phyloP scores from a whole-genome alignment of 2,888 invertebrate species.

The Pegoplata infirma region DNA sequence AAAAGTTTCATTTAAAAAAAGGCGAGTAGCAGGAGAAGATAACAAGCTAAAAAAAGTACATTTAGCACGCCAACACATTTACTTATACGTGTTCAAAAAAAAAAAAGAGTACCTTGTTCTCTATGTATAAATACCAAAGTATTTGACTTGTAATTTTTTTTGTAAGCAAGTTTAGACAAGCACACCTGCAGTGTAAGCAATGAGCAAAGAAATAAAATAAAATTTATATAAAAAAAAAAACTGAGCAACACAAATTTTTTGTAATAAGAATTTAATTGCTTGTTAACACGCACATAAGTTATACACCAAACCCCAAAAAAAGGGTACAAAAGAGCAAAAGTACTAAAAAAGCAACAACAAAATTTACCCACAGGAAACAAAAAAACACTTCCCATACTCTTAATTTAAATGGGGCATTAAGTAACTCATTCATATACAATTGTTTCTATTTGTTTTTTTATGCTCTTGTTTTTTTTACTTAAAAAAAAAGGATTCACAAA shows the following conservation, averaged over 20 bases:
- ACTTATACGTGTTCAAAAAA: not conserved
- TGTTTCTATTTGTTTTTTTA: conserved; percentile 31
- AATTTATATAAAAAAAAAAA: conserved; percentile 7
- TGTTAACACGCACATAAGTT: conserved; percentile 66
- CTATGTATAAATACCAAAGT: conserved; percentile 34
- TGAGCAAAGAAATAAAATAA: conserved; percentile 27
- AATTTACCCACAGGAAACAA: conserved; percentile 29
- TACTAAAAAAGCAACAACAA: too few species aligned
- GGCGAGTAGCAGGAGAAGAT: not conserved
- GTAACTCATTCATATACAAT: conserved; percentile 47
- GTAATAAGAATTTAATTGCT: conserved; percentile 67
- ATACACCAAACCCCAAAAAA: conserved; percentile 28
- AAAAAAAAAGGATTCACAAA: not conserved
- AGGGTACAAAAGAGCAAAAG: conserved; percentile 2
- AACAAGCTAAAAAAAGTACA: conserved; percentile 39
- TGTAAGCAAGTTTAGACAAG: conserved; percentile 48
- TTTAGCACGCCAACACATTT: conserved; percentile 57
- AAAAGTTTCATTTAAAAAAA: not conserved
- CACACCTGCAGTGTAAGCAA: conserved; percentile 55
- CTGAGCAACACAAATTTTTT: conserved; percentile 46
- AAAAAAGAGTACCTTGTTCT: not conserved
- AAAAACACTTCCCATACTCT: conserved; percentile 35
- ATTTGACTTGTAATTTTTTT: conserved; percentile 50
- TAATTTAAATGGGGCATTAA: conserved; percentile 45
- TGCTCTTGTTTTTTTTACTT: conserved; percentile 5